Conservation (phyloP, 2,888 invertebrate genomes). For the Pammene aurita region DNA sequence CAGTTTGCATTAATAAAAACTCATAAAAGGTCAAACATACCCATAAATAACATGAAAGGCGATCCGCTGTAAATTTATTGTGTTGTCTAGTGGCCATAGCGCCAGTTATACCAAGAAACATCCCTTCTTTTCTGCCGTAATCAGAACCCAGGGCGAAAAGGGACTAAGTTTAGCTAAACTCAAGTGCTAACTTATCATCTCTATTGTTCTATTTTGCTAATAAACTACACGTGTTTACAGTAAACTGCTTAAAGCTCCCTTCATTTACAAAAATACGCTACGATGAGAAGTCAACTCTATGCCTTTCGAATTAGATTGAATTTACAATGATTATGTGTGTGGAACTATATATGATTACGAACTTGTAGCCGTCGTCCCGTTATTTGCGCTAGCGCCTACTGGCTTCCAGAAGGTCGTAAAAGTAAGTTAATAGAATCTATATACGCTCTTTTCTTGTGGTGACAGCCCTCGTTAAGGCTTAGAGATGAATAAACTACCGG, state of each 20-base stretch:
- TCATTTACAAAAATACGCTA: neutral
- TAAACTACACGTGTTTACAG: conserved; percentile 26
- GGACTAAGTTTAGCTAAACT: conserved; percentile 16
- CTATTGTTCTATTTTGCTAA: conserved; percentile 27
- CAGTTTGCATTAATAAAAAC: too few species aligned
- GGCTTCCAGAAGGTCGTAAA: neutral
- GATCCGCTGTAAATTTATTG: neutral
- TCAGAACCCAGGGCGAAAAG: conserved; percentile 7
- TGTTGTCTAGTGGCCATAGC: conserved; percentile 25
- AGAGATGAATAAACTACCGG: conserved; percentile 40
- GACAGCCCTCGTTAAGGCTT: conserved; percentile 48
- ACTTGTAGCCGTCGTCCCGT: conserved; percentile 53
- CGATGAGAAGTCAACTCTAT: conserved; percentile 11
- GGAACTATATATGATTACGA: conserved; percentile 46
- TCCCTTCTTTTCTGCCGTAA: neutral
- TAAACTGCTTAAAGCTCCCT: conserved; percentile 4
- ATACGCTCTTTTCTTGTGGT: neutral
- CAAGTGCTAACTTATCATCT: conserved; percentile 13
- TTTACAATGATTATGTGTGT: conserved; percentile 6
- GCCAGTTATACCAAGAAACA: conserved; percentile 22
- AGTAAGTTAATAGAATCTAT: too few species aligned
- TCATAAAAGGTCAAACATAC: too few species aligned
- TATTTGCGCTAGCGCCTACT: conserved; percentile 52
- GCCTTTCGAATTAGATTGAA: neutral
- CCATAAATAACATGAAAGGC: too few species aligned